Evolutionary conservation across 2,113 vertebrate genomes (phyloP).

Genomic region (Telmatochromis sp.): DNA sequence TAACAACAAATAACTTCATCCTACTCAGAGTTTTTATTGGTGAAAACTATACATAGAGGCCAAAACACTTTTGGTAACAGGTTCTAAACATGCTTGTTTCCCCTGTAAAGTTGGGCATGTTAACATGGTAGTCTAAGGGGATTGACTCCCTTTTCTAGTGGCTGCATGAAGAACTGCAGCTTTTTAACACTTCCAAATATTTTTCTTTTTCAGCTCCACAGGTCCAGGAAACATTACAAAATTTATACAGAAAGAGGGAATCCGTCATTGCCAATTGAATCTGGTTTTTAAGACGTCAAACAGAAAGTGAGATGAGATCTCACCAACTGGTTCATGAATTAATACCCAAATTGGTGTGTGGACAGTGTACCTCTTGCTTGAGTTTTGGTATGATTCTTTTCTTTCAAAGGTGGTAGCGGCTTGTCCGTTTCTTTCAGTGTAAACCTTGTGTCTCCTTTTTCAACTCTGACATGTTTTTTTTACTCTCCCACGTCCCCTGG

Average conservation of each 20-base stretch:
- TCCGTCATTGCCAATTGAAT: neutral
- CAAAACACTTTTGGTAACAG: neutral
- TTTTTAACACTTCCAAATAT: neutral
- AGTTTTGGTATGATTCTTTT: neutral
- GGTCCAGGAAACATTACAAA: neutral
- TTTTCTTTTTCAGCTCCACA: neutral
- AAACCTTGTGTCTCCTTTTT: neutral
- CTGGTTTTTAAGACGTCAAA: neutral
- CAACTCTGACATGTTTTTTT: neutral
- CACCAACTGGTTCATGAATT: neutral
- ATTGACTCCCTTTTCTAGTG: neutral
- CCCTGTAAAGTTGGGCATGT: neutral
- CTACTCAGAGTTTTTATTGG: neutral
- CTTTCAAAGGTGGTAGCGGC: neutral
- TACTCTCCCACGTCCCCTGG: neutral
- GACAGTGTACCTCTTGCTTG: neutral
- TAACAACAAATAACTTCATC: neutral
- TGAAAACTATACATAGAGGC: neutral
- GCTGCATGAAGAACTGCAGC: neutral
- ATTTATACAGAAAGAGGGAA: accelerated
- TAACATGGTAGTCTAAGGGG: neutral
- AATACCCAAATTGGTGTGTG: neutral
- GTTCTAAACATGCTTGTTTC: neutral
- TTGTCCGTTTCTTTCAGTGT: neutral
- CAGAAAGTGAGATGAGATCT: neutral